Conservation (phyloP, 1,140 invertebrate species). For the Thalassaphorura encarpata region DNA sequence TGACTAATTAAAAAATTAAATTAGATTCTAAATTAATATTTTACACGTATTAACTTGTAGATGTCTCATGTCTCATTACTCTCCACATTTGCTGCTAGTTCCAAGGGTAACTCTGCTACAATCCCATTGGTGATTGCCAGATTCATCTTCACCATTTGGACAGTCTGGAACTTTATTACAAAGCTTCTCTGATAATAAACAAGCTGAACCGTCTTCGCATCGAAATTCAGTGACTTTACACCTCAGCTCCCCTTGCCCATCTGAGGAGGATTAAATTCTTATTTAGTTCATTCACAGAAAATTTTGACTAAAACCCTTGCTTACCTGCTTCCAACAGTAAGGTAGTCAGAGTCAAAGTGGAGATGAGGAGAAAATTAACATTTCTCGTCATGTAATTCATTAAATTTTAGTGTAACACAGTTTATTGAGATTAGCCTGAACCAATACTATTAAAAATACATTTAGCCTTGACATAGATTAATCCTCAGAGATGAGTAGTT, state of each 20-base stretch:
- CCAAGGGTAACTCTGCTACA: constrained; percentile 3
- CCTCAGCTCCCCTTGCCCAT: too few relatives aligned
- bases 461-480: too few relatives aligned
- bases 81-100: not conserved
- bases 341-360: not conserved
- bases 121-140: constrained; percentile 6
- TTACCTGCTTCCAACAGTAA: not conserved
- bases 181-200: constrained; percentile 21
- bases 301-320: not conserved
- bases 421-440: too few relatives aligned
- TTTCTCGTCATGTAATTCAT: too few relatives aligned
- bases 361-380: not conserved
- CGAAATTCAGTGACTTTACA: constrained; percentile 19
- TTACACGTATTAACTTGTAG: too few relatives aligned
- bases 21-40: too few relatives aligned
- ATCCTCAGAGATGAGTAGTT: too few relatives aligned
- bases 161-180: constrained; percentile 24
- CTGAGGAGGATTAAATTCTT: too few relatives aligned
- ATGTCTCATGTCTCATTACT: too few relatives aligned
- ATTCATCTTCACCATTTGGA: constrained; percentile 24
- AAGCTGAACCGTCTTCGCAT: constrained; percentile 9
- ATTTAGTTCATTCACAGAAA: too few relatives aligned
- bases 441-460: too few relatives aligned
- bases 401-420: too few relatives aligned
- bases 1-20: not conserved